Base-by-base conservation (phyloP, 2,888 invertebrate genomes). In the Brachyptera putata region DNA sequence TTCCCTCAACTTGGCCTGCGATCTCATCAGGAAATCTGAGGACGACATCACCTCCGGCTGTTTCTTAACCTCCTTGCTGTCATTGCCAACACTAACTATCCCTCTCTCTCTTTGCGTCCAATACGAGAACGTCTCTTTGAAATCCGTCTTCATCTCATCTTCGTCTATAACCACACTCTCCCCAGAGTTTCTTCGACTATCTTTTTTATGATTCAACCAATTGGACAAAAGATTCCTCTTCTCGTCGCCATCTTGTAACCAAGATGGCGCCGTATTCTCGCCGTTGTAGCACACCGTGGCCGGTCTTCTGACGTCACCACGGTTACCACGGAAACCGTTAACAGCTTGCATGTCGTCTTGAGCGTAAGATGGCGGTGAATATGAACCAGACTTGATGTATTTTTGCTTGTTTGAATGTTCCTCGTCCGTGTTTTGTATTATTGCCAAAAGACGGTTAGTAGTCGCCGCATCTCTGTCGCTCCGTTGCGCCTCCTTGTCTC, bases 141-240 rank as follows among this genome's bases (percentile, higher is more conserved):
- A 30, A 7, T 53, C 36, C 36, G 34, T 21, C 53, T 53, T 57
- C 25, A 39, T 18, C 26, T 46, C 46, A 18, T 41, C 25, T 21
- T 34, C 34, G 56, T 25, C 36, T 14, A 22, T 46, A 2, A 46
- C 43, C 30, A 56, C 34, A 14, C 24, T 22, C 18, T n/a, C n/a
- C n/a, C 39, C 56, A 14, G 41, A n/a, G 25, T 39, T 18, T 16
- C 30, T 43, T 25, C 57, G 26, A 18, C 39, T 14, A 2, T 74
- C 73, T 16, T n/a, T n/a, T n/a, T 77, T 78, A 50, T 79, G 74
- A 26, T 74, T 71, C 53, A 78, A 70, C 81, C 80, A 81, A 65
- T 81, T 80, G 24, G 75, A 73, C 49, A 78, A 72, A 50, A 73
- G 71, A 65, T 70, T 71, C 2, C 75, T 75, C 60, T 72, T 71